A percentile compares a stretch with the other conserved stretches of the same genome.
These are phyloP conservation scores for Bombylius major DNA, from an alignment of 2,888 invertebrate genomes.

Conservation along the genomic window DNA sequence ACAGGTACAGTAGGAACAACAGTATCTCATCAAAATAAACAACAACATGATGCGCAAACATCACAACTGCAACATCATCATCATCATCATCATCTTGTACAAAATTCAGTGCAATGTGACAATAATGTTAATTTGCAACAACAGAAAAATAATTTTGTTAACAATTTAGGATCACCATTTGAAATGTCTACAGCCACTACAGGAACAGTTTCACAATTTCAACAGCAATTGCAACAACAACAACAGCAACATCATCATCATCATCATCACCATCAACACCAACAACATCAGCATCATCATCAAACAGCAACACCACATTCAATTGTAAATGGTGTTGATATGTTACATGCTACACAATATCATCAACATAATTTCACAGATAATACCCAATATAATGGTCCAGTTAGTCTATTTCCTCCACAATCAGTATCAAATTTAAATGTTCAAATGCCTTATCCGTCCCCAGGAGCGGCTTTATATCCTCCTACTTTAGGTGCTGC, in stretches of 20 bases:
- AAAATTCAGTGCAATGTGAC: constrained; percentile 22
- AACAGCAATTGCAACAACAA: constrained; percentile 7
- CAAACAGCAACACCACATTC: constrained; percentile 12
- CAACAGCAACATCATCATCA: constrained; percentile 11
- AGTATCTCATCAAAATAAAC: constrained; percentile 2
- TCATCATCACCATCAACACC: constrained; percentile 34
- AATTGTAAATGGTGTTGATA: constrained; percentile 11
- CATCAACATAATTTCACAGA: constrained; percentile 9
- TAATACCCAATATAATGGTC: constrained; percentile 14
- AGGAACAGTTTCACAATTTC: neutral
- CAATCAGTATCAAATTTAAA: constrained; percentile 15
- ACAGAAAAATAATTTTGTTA: neutral
- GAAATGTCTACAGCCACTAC: constrained; percentile 1
- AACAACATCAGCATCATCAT: constrained; percentile 9
- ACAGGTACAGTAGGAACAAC: neutral
- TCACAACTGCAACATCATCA: neutral
- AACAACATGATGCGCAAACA: neutral
- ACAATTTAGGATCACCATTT: neutral
- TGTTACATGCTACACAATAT: constrained; percentile 3
- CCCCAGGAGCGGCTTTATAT: constrained; percentile 51
- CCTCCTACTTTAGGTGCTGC: constrained; percentile 37
- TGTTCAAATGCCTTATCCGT: constrained; percentile 49
- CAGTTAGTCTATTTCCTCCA: constrained; percentile 41
- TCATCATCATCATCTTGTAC: constrained; percentile 7
- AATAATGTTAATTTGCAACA: constrained; percentile 4